Evolutionary conservation across 2,888 invertebrate genomes (phyloP), one percentile per base, ranked within the genome.

Genomic region (Cordylochernes scorpioides): DNA sequence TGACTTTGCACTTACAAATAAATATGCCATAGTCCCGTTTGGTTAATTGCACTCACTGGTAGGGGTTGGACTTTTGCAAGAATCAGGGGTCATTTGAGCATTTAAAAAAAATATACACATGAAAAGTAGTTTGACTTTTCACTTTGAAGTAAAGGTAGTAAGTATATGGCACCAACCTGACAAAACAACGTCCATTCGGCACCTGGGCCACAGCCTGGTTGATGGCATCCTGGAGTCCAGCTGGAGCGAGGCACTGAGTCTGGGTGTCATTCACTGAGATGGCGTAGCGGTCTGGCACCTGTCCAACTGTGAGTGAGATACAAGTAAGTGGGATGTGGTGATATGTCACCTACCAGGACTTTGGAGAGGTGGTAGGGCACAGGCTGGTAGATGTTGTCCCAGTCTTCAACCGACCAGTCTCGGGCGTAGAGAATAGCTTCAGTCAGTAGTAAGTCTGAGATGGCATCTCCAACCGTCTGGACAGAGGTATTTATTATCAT

Each of bases 401-500:
- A 97, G 27, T 74, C 65, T 17, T 56, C 52, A 2, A 71, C 61
- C 44, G 65, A 61, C 70, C 77, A 78, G 4, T 74, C 82, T 38
- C 68, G 67, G 3, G 68, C 64, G 43, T 71, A 67, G 15, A 97
- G 61, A 28, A 91, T 71, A 0, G 72, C 68, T 55, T 99, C 97
- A 2, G 94, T 86, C 4, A 88, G 53, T 33, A 99, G 60, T 64
- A 97, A 63, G 49, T 94, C 94, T 0, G 91, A 84, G 30, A 97
- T 68, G 3, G 94, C 94, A 59, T 97, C 97, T 1, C 97, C 97
- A 0, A 94, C 80, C 0, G 77, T 71, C 42, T 46, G 13, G 15
- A 15, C n/a, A n/a, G n/a, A n/a, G n/a, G n/a, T n/a, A n/a, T n/a
- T n/a, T n/a, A n/a, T n/a, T n/a, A n/a, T n/a, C n/a, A n/a, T n/a